Conservation (phyloP, 2,888 invertebrate genomes). For the Carpatolechia fugitivella region DNA sequence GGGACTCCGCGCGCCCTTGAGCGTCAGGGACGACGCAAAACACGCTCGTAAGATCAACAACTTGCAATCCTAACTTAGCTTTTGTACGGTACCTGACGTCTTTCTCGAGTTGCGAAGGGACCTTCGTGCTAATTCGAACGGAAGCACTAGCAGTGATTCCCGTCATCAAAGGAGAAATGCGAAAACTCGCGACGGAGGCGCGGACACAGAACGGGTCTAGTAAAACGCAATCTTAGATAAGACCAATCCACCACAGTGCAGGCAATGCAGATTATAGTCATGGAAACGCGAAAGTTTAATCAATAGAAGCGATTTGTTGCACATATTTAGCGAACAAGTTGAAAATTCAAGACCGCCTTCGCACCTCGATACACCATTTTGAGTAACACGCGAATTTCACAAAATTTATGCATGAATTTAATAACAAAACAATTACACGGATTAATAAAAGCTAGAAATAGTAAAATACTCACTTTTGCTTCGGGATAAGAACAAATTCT, state of each 20-base stretch:
- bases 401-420: slow-evolving; percentile 30
- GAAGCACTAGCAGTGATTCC: slow-evolving; percentile 71
- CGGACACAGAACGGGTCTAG: slow-evolving; percentile 29
- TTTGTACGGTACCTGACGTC: slow-evolving; percentile 44
- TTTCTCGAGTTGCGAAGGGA: slow-evolving; percentile 38
- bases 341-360: slow-evolving; percentile 42
- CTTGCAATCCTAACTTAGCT: not conserved
- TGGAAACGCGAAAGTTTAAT: slow-evolving; percentile 65
- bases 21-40: not conserved
- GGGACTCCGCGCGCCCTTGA: slow-evolving; percentile 51
- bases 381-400: slow-evolving; percentile 30
- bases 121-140: slow-evolving; percentile 65
- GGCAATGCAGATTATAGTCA: slow-evolving; percentile 49
- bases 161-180: slow-evolving; percentile 59
- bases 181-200: slow-evolving; percentile 33
- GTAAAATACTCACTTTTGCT: slow-evolving; percentile 70
- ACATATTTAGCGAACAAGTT: slow-evolving; percentile 46
- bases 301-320: slow-evolving; percentile 57
- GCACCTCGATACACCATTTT: slow-evolving; percentile 46
- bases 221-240: slow-evolving; percentile 30
- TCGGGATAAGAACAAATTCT: slow-evolving; percentile 70
- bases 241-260: slow-evolving; percentile 31
- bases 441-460: slow-evolving; percentile 32
- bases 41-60: not conserved
- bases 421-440: slow-evolving; percentile 21